Evolutionary conservation across 1,140 invertebrate genomes (phyloP), one percentile per base, ranked within the genome.

Genomic region (Camponotus vicinus): DNA sequence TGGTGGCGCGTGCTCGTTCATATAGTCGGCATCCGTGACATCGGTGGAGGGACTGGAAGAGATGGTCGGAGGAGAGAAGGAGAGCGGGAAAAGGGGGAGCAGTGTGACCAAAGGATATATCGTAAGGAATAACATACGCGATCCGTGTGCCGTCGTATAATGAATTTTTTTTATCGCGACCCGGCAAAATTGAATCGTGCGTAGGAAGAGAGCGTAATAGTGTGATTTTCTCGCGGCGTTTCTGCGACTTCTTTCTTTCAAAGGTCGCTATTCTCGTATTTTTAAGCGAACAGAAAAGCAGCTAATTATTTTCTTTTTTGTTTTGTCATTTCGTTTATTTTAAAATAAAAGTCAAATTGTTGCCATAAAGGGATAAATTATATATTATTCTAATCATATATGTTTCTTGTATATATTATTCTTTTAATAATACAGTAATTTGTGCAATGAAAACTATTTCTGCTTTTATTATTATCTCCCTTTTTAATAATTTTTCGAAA

Each of bases 1-100:
- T 91, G 90, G 90, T 90, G 90, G 90, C 90, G 90, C 90, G 90
- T 91, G 90, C 90, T 91, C 90, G 90, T 90, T 91, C 86, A 84
- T 90, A 88, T 63, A 90, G 64, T 82, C 89, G 89, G 83, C 78
- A 85, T 52, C 79, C 89, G 57, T 88, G 89, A 86, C 89, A 91
- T 63, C 52, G 40, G 13, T 77, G 82, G 82, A 59, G 64, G 80
- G 70, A 75, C 71, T 45, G 85, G 70, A 86, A 82, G 64, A 73
- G 70, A 75, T 61, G 63, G 27, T 71, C 85, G 85, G 55, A 66
- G 86, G 42, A 55, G 69, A 5, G 15, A 52, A 0, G 49, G 3
- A 5, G 45, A 49, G 11, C 45, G 45, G 45, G 13, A 52, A 52
- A 52, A 52, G 13, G 13, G 15, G 49, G 32, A 73, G 55, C 5